Evolutionary conservation across 2,888 invertebrate genomes (phyloP).

Genomic region (Eilema caniola): DNA sequence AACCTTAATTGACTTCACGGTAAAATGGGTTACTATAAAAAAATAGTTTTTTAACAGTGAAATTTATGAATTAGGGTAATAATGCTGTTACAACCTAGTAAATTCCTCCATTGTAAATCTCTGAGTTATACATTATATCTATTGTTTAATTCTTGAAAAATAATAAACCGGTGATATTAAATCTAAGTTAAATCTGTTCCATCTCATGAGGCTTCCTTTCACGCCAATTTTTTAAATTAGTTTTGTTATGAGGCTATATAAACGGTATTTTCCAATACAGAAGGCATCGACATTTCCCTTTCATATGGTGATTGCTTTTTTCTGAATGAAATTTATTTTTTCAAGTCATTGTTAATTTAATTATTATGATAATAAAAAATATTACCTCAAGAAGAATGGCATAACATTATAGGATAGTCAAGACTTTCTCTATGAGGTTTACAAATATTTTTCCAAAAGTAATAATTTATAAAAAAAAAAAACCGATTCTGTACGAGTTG

Average conservation of each 20-base stretch:
- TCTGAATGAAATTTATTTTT: not conserved
- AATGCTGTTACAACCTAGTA: not conserved
- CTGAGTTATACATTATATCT: not conserved
- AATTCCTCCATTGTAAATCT: not conserved
- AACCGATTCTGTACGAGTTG: no score
- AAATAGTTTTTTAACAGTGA: no score
- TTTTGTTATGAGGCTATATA: constrained; percentile 4
- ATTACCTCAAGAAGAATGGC: not conserved
- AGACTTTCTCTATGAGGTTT: not conserved
- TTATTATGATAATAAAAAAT: not conserved
- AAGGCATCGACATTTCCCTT: not conserved
- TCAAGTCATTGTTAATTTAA: not conserved
- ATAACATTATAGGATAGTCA: not conserved
- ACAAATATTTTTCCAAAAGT: not conserved
- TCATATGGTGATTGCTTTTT: not conserved
- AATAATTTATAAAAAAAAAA: no score
- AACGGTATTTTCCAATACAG: constrained; percentile 2
- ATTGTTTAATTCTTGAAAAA: not conserved
- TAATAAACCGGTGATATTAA: not conserved
- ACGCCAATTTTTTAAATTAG: not conserved
- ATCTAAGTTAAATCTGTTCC: not conserved
- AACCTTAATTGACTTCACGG: no score
- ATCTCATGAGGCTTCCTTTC: not conserved
- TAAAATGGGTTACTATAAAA: no score
- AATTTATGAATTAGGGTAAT: no score